Base-by-base conservation (phyloP, 2,888 invertebrate species). In the Lycia hirtaria region DNA sequence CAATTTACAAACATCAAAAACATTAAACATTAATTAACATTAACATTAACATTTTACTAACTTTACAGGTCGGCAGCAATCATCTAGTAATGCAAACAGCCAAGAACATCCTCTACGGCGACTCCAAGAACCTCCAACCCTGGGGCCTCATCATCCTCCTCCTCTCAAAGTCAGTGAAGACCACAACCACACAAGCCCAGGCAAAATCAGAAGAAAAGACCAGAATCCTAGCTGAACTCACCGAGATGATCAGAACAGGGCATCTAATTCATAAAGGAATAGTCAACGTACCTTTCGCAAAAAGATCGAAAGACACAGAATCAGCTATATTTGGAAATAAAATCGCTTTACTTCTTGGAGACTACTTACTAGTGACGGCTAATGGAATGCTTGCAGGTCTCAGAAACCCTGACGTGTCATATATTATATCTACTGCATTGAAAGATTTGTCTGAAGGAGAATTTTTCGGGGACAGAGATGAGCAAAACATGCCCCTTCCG, bases 291-390 rank as follows among this genome's bases (percentile, higher is more conserved):
- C 88, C 92, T 0, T 87, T 87, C 17, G 92, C 94, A 44, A 90
- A 93, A 43, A 87, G 94, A 41, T 88, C 93, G 0, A 92, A 93
- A 24, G 93, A 93, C 59, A 92, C 93, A 1, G 94, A 94, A 61
- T 96, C 97, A 43, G 95, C 97, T 85, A 95, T 96, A 66, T 96
- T 96, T 77, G 97, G 97, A 0, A 97, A 97, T 74, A 97, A 97
- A 92, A 96, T 98, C 61, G 97, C 97, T 0, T 93, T 97, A 2
- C 88, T 98, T 0, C 95, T 96, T 59, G 98, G 96, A 1, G 98
- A 98, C 80, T 97, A 97, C 74, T 91, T 98, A 19, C 85, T 98
- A 9, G 96, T 95, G 3, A 97, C 95, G 69, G 96, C 97, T 19
- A 96, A 96, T 72, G 94, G 94, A 2, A 96, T 96, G 84, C 85